Evolutionary conservation across 2,888 invertebrate species (phyloP), one percentile per base, ranked within the genome.

Genomic region (Noctuana brunneofusca): DNA sequence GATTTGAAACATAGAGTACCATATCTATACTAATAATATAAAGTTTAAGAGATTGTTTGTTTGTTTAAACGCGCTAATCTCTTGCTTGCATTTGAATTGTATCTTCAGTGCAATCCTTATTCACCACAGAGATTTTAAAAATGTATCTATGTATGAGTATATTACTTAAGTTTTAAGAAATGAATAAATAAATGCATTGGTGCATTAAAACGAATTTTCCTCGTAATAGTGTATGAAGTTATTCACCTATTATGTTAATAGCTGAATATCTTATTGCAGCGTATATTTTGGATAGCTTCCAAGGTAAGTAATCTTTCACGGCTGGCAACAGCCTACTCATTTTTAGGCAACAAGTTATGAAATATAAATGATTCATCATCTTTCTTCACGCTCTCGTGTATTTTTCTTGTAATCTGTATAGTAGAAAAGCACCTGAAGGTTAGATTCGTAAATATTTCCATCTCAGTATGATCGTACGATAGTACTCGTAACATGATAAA

Each of bases 241-340:
- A 63, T 63, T 50, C 41, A 14, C 49, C 14, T 63, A 49, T 63
- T 63, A 63, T 60, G 54, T 35, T 60, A 60, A 60, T 60, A 60
- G 54, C 48, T 16, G 48, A 22, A 54, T 48, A 54, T 54, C 53
- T 60, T 54, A 60, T 54, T 54, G 46, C 35, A 60, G 48, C 46
- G 50, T 50, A 46, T 46, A 60, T 53, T 59, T 60, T 60, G 60
- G 60, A 54, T 35, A 20, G 60, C 53, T 46, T 60, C 60, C 60
- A 60, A 60, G 60, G 60, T 48, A 60, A 54, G 43, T 54, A 48
- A 60, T 60, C 53, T 60, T 60, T 60, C 54, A 54, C 12, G 22
- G 53, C 54, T 54, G 60, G 60, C 46, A 48, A 60, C 60, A 60
- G 54, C 35, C 46, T 54, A 60, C 32, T 54, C 46, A 16, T 59